phyloP scores from a whole-genome alignment of 1,140 invertebrate species.

The Sipha flava region DNA sequence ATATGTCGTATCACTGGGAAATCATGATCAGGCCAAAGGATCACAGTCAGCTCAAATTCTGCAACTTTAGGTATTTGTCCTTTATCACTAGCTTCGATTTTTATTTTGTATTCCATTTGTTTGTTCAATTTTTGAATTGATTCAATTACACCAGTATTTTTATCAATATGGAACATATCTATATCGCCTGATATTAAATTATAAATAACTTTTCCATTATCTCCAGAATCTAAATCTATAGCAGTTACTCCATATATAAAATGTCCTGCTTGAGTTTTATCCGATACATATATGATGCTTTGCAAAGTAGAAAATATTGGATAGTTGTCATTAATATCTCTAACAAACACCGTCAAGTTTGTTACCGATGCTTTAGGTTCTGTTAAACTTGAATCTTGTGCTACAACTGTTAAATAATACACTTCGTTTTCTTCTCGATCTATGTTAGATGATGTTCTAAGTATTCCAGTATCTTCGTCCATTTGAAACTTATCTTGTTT shows the following conservation, averaged over 20 bases:
- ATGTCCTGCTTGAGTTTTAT: constrained; percentile 58
- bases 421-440: constrained; percentile 69
- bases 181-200: constrained; percentile 66
- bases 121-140: constrained; percentile 48
- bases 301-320: constrained; percentile 63
- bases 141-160: constrained; percentile 72
- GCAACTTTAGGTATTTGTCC: constrained; percentile 55
- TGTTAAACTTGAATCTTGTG: constrained; percentile 75
- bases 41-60: constrained; percentile 58
- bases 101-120: constrained; percentile 52
- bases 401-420: constrained; percentile 74
- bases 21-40: constrained; percentile 58
- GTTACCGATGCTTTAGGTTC: constrained; percentile 67
- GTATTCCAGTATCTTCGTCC: constrained; percentile 62
- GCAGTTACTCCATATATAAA: constrained; percentile 85
- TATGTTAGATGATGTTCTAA: constrained; percentile 59
- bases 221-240: constrained; percentile 65
- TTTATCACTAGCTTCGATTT: constrained; percentile 63
- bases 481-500: constrained; percentile 66
- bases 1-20: constrained; percentile 66
- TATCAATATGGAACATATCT: constrained; percentile 65
- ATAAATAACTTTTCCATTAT: constrained; percentile 72
- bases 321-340: constrained; percentile 80
- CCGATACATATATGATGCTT: constrained; percentile 70
- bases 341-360: constrained; percentile 68